phyloP scores from a whole-genome alignment of 2,888 invertebrate species.

The Bedellia somnulentella region DNA sequence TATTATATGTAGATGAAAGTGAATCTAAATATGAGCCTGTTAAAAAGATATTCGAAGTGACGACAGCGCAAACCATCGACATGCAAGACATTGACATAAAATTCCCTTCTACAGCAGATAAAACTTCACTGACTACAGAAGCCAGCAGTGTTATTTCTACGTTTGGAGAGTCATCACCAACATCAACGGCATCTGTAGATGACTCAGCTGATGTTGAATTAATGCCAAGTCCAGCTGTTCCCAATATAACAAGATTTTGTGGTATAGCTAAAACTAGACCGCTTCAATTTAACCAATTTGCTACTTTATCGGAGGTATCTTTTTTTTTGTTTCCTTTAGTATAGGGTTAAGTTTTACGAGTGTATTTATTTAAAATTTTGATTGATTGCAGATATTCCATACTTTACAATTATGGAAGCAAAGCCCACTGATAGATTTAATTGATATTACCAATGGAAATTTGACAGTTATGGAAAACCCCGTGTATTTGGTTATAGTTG shows the following conservation, averaged over 20 bases:
- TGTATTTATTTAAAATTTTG: not conserved
- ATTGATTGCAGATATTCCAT: constrained; percentile 35
- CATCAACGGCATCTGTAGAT: constrained; percentile 10
- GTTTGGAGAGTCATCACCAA: too few relatives aligned
- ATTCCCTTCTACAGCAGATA: too few relatives aligned
- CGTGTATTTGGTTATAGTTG: constrained; percentile 44
- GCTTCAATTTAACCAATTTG: constrained; percentile 30
- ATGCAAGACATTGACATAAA: too few relatives aligned
- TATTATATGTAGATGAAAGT: too few relatives aligned
- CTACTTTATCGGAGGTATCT: constrained; percentile 35
- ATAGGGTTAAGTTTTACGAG: constrained; percentile 3
- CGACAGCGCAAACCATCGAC: too few relatives aligned
- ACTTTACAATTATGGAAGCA: constrained; percentile 42
- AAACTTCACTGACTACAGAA: too few relatives aligned
- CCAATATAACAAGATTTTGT: constrained; percentile 15
- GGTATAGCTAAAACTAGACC: constrained; percentile 27
- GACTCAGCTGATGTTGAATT: constrained; percentile 7
- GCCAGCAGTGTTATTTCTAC: too few relatives aligned
- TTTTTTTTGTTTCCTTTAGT: too few relatives aligned
- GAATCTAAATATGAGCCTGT: too few relatives aligned
- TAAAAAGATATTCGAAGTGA: too few relatives aligned
- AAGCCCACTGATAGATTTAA: constrained; percentile 38
- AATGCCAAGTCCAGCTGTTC: too few relatives aligned
- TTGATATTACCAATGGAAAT: constrained; percentile 40
- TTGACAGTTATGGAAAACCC: constrained; percentile 47